Base-by-base conservation (phyloP, 1,140 invertebrate species). In the Helicoverpa armigera region DNA sequence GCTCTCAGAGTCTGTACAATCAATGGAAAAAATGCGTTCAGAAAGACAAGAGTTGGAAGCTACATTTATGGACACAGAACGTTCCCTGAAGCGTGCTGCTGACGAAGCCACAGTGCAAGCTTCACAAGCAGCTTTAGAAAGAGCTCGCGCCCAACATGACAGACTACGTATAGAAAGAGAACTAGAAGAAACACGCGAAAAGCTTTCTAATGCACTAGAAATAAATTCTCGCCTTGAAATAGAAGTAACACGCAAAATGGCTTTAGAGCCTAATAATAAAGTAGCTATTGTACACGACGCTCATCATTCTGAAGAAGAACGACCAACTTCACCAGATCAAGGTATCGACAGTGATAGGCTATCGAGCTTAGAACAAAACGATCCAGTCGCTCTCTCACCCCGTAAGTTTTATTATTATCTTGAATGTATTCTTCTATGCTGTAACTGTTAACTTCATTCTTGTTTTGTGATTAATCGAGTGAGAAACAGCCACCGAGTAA, bases 261-360 rank as follows among this genome's bases (percentile, higher is more conserved):
- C 85, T 5, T 31, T 87, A 29, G 88, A 92, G 7, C 88, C 81
- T 31, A 80, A 90, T 58, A 87, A 91, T 70, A 92, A 94, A 86
- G 79, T 91, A 50, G 86, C 83, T 9, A 82, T 89, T 53, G 54
- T 90, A 14, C 86, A 88, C 60, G 88, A 91, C 67, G 87, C 58
- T 31, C 65, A 85, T 13, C 87, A 81, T 65, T 92, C 88, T 16
- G 93, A 95, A 75, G 92, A 94, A 67, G 94, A 94, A 29, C 82
- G 94, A 18, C 92, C 95, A 1, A 92, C 93, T 43, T 96, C 96
- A 0, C 96, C 96, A 3, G 96, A 96, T 83, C 94, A 96, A 80
- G 96, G 96, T 3, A 96, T 96, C 77, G 96, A 96, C 76, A 96
- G 96, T 80, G 96, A 96, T 84, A 92, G 95, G 35, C 89, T 96